These are phyloP conservation scores for Meleagris gallopavo DNA, from an alignment of 2,113 vertebrate species.

Conservation along the genomic window DNA sequence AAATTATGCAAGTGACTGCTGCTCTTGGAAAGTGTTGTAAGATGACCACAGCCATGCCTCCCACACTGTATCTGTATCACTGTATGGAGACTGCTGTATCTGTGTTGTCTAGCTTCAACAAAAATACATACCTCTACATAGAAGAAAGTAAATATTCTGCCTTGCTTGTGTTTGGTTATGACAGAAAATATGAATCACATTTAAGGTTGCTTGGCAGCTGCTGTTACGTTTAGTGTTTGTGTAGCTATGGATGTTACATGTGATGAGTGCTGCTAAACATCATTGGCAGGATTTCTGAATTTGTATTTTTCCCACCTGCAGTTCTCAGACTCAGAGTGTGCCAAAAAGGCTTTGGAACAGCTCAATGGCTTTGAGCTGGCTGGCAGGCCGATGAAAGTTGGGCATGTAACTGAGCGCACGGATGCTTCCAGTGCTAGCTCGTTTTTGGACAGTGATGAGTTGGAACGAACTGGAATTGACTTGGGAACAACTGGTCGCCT, in stretches of 20 bases:
- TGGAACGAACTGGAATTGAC: conserved; percentile 94
- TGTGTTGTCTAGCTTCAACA: background rate
- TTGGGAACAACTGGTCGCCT: conserved; percentile 93
- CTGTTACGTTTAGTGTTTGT: rapidly evolving
- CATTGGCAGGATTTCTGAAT: background rate
- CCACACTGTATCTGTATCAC: no score
- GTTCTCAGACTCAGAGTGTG: conserved; percentile 96
- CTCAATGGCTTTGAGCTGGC: conserved; percentile 96
- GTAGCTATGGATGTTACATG: background rate
- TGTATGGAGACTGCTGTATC: background rate
- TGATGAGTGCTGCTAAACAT: background rate
- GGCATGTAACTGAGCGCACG: conserved; percentile 94
- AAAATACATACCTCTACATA: rapidly evolving
- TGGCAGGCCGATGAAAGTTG: conserved; percentile 96
- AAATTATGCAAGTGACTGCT: background rate
- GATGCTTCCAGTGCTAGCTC: conserved; percentile 91
- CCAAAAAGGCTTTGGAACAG: conserved; percentile 96
- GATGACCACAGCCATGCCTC: background rate
- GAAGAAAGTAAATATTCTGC: background rate
- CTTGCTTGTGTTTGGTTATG: background rate
- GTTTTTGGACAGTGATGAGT: conserved; percentile 93
- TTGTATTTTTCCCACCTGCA: conserved; percentile 21
- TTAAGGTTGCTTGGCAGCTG: background rate
- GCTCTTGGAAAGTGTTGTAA: background rate
- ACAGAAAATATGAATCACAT: background rate